A percentile compares a stretch with the other conserved stretches of the same genome.
phyloP scores from a whole-genome alignment of 2,113 vertebrate species.

The Micromys minutus region DNA sequence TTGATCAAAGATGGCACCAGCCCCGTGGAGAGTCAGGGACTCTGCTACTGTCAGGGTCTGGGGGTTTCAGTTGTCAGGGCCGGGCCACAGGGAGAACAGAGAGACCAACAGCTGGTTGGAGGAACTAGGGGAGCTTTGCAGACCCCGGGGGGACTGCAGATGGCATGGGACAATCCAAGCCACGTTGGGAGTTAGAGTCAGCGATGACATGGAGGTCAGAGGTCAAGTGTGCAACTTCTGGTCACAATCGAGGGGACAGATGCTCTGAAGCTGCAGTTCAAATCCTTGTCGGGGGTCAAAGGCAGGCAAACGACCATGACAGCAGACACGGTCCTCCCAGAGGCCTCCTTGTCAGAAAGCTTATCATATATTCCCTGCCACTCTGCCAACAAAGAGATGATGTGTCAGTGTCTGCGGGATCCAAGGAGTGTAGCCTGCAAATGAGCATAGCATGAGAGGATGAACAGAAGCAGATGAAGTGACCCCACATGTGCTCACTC shows the following conservation, averaged over 20 bases:
- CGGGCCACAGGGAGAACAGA: conserved; percentile 22
- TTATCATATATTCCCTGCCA: background rate
- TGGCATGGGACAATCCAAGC: conserved; percentile 53
- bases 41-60: background rate
- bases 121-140: background rate
- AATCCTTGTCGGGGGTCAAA: conserved; percentile 62
- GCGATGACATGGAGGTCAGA: background rate
- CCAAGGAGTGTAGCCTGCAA: background rate
- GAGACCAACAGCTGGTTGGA: conserved; percentile 60
- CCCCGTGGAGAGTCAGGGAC: background rate
- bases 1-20: conserved; percentile 52
- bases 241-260: conserved; percentile 54
- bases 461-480: background rate
- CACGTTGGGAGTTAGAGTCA: conserved; percentile 33
- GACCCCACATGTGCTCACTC: background rate
- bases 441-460: background rate
- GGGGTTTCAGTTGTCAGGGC: background rate
- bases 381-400: background rate
- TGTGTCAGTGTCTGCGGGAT: conserved; percentile 12
- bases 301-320: conserved; percentile 12
- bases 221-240: conserved; percentile 66
- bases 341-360: background rate
- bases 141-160: conserved; percentile 29
- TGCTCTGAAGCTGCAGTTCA: conserved; percentile 31
- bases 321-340: background rate